Conservation (phyloP, 2,888 invertebrate genomes). For the Apodemia mormo region DNA sequence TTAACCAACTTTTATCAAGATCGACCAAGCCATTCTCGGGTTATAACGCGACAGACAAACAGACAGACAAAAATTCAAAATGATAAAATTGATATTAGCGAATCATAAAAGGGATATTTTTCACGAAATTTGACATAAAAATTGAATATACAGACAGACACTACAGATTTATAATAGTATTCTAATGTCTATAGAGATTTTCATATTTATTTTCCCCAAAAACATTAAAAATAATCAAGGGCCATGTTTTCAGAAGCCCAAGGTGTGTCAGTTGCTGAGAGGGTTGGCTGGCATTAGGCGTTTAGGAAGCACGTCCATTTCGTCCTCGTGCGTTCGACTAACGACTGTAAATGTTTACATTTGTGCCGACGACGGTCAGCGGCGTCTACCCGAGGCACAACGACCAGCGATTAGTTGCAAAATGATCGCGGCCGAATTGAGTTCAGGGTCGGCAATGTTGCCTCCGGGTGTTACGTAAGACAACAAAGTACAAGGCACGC, state of each 20-base stretch:
- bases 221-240: background rate
- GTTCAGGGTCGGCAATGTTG: slow-evolving; percentile 74
- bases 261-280: background rate
- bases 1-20: no score
- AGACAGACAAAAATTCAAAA: no score
- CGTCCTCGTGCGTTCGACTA: slow-evolving; percentile 69
- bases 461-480: slow-evolving; percentile 77
- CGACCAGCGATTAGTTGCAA: slow-evolving; percentile 76
- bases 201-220: no score
- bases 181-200: no score
- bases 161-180: no score
- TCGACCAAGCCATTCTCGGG: no score
- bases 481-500: slow-evolving; percentile 28
- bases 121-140: no score
- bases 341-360: slow-evolving; percentile 81
- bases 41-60: no score
- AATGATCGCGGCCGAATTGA: slow-evolving; percentile 75
- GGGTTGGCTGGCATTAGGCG: background rate
- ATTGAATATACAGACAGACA: no score
- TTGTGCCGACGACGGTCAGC: slow-evolving; percentile 66
- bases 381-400: slow-evolving; percentile 50
- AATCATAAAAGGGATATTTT: no score
- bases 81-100: no score
- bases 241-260: background rate
- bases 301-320: slow-evolving; percentile 60